A percentile compares a stretch with the other conserved stretches of the same genome.
phyloP scores from a whole-genome alignment of 2,113 vertebrate genomes.

The Larimichthys polyactis region DNA sequence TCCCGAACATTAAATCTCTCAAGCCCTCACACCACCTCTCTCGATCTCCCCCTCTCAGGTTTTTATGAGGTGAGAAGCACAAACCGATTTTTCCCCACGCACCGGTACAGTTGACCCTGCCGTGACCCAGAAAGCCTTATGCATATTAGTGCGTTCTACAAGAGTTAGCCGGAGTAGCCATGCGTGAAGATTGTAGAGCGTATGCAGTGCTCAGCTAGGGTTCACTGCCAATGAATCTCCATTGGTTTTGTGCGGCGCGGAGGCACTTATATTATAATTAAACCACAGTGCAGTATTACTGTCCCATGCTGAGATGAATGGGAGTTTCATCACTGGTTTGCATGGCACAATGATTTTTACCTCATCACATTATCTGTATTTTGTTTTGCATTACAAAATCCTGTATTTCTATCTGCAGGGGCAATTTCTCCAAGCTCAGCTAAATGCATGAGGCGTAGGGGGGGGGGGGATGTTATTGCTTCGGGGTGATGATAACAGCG shows the following conservation, averaged over 20 bases:
- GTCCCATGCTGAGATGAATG: constrained; percentile 33
- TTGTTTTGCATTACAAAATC: not conserved
- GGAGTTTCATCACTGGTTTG: constrained; percentile 28
- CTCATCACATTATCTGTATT: constrained; percentile 5
- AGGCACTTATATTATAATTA: constrained; percentile 57
- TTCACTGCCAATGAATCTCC: constrained; percentile 66
- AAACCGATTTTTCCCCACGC: constrained; percentile 53
- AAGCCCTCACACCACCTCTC: constrained; percentile 44
- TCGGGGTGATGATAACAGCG: constrained; percentile 21
- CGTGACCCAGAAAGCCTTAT: constrained; percentile 56
- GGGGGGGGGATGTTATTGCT: not conserved
- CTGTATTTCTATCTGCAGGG: not conserved
- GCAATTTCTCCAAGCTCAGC: not conserved
- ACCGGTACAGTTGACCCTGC: constrained; percentile 10
- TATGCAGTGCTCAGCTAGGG: constrained; percentile 34
- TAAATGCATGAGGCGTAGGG: not conserved
- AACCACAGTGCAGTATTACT: constrained; percentile 4
- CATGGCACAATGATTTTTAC: not conserved
- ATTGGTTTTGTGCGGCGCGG: constrained; percentile 58
- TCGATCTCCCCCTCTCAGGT: constrained; percentile 37
- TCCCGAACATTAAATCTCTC: constrained; percentile 55
- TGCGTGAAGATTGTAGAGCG: constrained; percentile 39
- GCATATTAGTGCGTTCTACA: constrained; percentile 68
- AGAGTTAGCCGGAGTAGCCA: constrained; percentile 31
- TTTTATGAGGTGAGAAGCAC: constrained; percentile 78